Evolutionary conservation across 2,888 invertebrate species (phyloP).

Genomic region (Pristionchus maxplancki): DNA sequence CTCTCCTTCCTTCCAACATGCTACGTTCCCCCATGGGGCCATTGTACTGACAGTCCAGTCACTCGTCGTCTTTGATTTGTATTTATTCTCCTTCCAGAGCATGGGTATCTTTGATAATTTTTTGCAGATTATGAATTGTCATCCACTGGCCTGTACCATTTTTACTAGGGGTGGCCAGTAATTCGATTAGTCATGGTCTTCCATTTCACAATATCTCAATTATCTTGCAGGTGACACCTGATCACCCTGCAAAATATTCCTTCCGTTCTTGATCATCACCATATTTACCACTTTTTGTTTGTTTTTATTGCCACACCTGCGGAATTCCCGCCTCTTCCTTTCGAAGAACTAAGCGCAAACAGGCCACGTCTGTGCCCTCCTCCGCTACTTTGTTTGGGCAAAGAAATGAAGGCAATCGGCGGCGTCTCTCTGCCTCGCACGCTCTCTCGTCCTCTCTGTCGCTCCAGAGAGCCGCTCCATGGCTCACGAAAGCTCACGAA

Average conservation of each 20-base stretch:
- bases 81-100: neutral
- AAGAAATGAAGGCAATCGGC: neutral
- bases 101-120: neutral
- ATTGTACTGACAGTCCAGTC: neutral
- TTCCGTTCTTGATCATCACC: neutral
- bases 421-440: neutral
- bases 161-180: too few species aligned
- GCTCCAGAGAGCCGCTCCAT: too few species aligned
- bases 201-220: too few species aligned
- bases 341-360: neutral
- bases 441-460: neutral
- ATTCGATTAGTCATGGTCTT: too few species aligned
- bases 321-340: neutral
- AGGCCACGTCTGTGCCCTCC: neutral
- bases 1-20: neutral
- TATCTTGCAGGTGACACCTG: too few species aligned
- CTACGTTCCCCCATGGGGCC: neutral
- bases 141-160: too few species aligned
- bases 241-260: neutral
- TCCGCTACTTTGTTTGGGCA: slow-evolving; percentile 21
- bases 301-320: neutral
- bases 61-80: neutral
- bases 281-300: neutral
- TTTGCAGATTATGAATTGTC: too few species aligned
- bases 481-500: too few species aligned